These are phyloP conservation scores for Sabatieria punctata DNA, from an alignment of 2,888 invertebrate genomes.

Conservation along the genomic window DNA sequence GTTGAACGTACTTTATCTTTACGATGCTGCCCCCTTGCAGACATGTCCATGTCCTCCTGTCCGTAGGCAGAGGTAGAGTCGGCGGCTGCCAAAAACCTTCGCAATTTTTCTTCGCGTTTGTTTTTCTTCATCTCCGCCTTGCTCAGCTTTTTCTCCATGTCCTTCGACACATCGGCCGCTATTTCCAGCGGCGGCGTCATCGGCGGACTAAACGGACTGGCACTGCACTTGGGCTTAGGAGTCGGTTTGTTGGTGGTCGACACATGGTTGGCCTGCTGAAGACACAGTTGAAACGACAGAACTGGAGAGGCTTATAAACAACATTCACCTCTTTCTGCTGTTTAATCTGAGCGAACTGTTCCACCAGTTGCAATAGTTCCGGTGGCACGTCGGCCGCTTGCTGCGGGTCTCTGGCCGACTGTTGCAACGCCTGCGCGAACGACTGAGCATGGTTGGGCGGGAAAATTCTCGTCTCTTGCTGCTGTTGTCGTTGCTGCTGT, in stretches of 20 bases:
- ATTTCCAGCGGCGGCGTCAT: not conserved
- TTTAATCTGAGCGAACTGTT: conserved; percentile 3
- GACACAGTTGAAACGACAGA: no score
- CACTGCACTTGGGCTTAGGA: not conserved
- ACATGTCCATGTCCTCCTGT: not conserved
- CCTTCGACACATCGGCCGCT: not conserved
- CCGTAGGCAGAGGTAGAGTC: not conserved
- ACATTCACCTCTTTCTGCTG: not conserved
- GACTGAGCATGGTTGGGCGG: no score
- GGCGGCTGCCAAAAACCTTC: not conserved
- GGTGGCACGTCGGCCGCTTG: conserved; percentile 1
- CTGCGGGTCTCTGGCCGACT: not conserved
- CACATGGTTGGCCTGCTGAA: not conserved
- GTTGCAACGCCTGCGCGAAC: not conserved
- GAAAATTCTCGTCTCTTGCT: no score
- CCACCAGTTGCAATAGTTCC: not conserved
- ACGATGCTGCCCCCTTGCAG: no score
- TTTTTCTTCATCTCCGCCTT: not conserved
- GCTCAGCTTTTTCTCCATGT: conserved; percentile 1
- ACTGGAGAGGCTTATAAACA: no score
- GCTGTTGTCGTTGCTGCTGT: conserved; percentile 1
- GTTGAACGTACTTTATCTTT: no score
- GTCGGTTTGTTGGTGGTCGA: no score
- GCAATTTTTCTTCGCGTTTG: not conserved
- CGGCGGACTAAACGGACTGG: not conserved